Base-by-base conservation (phyloP, 2,888 invertebrate genomes). In the Lycocerus yunnanus region DNA sequence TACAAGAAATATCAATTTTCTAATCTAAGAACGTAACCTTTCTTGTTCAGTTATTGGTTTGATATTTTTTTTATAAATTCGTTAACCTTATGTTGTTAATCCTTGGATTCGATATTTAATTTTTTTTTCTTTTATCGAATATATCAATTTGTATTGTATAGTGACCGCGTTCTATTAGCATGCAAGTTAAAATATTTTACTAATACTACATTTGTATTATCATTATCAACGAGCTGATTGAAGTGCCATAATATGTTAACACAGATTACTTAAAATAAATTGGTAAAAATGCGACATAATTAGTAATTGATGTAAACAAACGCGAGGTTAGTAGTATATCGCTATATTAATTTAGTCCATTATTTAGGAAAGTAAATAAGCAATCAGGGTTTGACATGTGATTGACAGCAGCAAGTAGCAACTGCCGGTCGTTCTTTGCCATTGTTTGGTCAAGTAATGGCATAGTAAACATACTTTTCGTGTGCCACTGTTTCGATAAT, bases 361-460 rank as follows among this genome's bases (percentile, higher is more conserved):
- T 83, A 84, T 81, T 81, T 78, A 71, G 77, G 78, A 81, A 81
- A 83, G 81, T 82, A 84, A 85, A 85, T 84, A 85, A 83, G 83
- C 82, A 83, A 83, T 82, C 83, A 81, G 74, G 72, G 78, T 78
- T 76, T 78, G 80, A 79, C 79, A 77, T 78, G 79, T 85, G 85
- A 85, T 85, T 85, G 85, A 85, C 85, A 82, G 78, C 79, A 78
- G 78, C 78, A 81, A 82, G 82, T 81, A 78, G 81, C 80, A 78
- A 75, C 80, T 81, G 79, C 79, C 81, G 80, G 81, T 79, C 81
- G 82, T 84, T 83, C 84, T 83, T 81, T 82, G 84, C 82, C 78
- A 81, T 76, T 84, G 83, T 85, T 85, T 85, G 83, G 83, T 82
- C 83, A 82, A 83, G 83, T 85, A 85, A 85, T 85, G 84, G 85